Percentiles rank a stretch among this genome's conserved stretches.
Evolutionary conservation across 1,140 invertebrate genomes (phyloP).

Genomic region (Zaprionus ornatus): DNA sequence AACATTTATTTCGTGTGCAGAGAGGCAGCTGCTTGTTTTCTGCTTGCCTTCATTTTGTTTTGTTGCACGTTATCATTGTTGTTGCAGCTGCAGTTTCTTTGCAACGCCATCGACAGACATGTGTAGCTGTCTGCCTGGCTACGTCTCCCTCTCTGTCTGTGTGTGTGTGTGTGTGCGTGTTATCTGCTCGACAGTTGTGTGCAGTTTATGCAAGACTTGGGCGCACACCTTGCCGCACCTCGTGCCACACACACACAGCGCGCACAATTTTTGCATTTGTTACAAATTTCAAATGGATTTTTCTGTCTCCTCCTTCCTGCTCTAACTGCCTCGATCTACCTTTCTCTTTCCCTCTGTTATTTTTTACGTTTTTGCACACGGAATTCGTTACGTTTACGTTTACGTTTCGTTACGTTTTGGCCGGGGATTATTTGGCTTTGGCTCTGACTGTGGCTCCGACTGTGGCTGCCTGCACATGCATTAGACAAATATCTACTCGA

Average conservation of each 20-base stretch:
- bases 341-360: neutral
- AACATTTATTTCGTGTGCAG: constrained; percentile 73
- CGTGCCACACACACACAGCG: constrained; percentile 9
- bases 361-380: constrained; percentile 7
- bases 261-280: constrained; percentile 51
- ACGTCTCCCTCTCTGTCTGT: neutral
- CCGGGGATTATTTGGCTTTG: constrained; percentile 64
- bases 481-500: constrained; percentile 62
- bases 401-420: constrained; percentile 41
- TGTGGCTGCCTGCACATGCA: constrained; percentile 39
- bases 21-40: constrained; percentile 63
- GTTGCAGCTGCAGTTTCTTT: constrained; percentile 54
- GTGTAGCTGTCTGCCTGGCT: neutral
- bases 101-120: constrained; percentile 59
- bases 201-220: constrained; percentile 50
- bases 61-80: constrained; percentile 54
- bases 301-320: constrained; percentile 34
- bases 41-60: constrained; percentile 57
- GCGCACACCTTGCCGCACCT: constrained; percentile 40
- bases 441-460: constrained; percentile 46
- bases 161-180: constrained; percentile 28
- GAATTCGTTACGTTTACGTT: constrained; percentile 41
- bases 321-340: neutral
- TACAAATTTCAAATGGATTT: constrained; percentile 71
- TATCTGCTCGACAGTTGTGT: constrained; percentile 56